Evolutionary conservation across 1,140 invertebrate species (phyloP), one percentile per base, ranked within the genome.

Genomic region (Drosophila suzukii): DNA sequence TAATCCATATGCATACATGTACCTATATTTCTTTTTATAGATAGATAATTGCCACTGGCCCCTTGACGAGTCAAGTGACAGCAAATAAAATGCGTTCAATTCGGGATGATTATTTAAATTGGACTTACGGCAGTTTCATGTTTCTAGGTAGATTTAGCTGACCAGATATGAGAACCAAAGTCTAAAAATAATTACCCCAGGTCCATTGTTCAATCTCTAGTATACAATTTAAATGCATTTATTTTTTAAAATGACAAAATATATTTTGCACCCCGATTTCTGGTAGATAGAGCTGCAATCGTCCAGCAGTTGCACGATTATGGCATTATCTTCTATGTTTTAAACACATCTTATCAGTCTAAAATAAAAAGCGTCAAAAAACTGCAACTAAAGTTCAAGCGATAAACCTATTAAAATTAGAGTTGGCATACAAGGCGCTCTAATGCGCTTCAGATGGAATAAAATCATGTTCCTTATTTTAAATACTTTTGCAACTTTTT

Each of bases 41-140:
- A 67, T 49, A 43, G 54, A 74, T 65, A 75, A 75, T 75, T 75
- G 72, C 34, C 47, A 20, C n/a, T 57, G 47, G 24, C 34, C 38
- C 54, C 50, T 38, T 67, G 67, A 39, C 46, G 51, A 50, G 74
- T 77, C 74, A 77, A 77, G 57, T 75, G 51, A 77, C 63, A 72
- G 58, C 60, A 82, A 82, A 77, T 67, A 73, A 61, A 81, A 67
- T 60, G 56, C 39, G 43, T 49, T 50, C 55, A 58, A 32, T 57
- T 38, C 10, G n/a, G 34, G 32, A 49, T 50, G 50, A 66, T 49
- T 75, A 58, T 41, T 47, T 39, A 47, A 75, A 75, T 76, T 58
- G 39, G 38, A 8, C 6, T 47, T 47, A 38, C 34, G 27, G 17
- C 30, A 10, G 12, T 15, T 8, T 15, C 4, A 38, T 24, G 34